A percentile compares a stretch with the other conserved stretches of the same genome.
These are phyloP conservation scores for Ericerus pela DNA, from an alignment of 1,140 invertebrate species.

Conservation along the genomic window DNA sequence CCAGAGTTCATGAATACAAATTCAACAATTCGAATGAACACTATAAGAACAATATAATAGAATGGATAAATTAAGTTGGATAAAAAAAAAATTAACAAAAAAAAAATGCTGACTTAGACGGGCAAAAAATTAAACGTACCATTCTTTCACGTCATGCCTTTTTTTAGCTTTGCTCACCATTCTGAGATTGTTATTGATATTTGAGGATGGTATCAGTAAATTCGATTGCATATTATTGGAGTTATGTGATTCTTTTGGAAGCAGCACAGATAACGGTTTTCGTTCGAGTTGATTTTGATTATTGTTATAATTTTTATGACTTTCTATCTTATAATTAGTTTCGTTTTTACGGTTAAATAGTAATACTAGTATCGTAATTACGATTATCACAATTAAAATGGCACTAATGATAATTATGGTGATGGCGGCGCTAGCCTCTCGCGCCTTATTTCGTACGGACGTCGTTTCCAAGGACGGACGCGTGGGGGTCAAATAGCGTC, in stretches of 20 bases:
- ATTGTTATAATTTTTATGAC: conserved; percentile 2
- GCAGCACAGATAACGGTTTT: conserved; percentile 1
- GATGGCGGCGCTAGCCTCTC: neutral
- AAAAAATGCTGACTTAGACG: too few relatives aligned
- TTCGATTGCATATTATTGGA: conserved; percentile 7
- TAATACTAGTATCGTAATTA: neutral
- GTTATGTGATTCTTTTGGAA: conserved; percentile 1
- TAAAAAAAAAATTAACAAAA: too few relatives aligned
- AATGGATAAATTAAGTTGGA: too few relatives aligned
- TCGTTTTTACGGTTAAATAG: conserved; percentile 3
- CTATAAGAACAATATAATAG: too few relatives aligned
- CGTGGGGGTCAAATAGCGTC: neutral
- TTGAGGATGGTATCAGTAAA: conserved; percentile 1
- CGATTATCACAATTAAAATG: conserved; percentile 10
- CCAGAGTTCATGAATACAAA: too few relatives aligned
- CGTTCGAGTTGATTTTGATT: conserved; percentile 3
- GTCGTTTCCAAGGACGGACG: neutral
- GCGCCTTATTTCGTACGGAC: too few relatives aligned
- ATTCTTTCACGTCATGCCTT: conserved; percentile 81
- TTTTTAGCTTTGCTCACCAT: conserved; percentile 43
- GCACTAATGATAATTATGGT: neutral
- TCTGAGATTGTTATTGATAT: conserved; percentile 24
- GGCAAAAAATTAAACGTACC: conserved; percentile 79
- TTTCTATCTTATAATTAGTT: conserved; percentile 7
- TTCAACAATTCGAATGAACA: too few relatives aligned